Base-by-base conservation (phyloP, 2,888 invertebrate genomes). In the Synanthedon myopaeformis region DNA sequence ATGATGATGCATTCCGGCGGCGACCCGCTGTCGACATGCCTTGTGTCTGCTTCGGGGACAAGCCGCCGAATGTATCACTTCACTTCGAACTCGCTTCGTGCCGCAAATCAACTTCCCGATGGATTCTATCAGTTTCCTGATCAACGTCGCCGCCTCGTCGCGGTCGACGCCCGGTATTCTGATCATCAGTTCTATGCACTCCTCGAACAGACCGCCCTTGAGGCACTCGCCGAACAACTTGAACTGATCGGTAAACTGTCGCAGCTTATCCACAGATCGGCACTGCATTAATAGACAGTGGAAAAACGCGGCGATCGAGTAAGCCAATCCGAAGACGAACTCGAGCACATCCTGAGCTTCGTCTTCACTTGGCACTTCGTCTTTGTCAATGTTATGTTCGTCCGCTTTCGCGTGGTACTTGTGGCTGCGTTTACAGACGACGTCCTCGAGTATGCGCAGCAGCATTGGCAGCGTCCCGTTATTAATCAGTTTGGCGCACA, bases 401-500 rank as follows among this genome's bases (percentile, higher is more conserved):
- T 72, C 73, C 3, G 58, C 60, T 51, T 66, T 70, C 10, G 61
- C 64, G 41, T 65, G 63, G 56, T 68, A 73, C 60, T 76, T 79
- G 56, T 66, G 69, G 53, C 69, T 67, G 3, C 65, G 73, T 60
- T 88, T 88, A 49, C 79, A 79, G 42, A 83, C 74, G 3, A 88
- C 87, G 56, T 90, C 91, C 64, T 91, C 91, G 13, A 91, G 65
- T 48, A 91, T 71, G 57, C 90, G 75, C 8, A 91, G 72, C 49
- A 90, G 80, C 89, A 91, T 89, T 3, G 91, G 91, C n/a, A 91
- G 62, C 28, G 90, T 82, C 0, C 91, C 91, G 62, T 89, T 89
- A 61, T 89, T 89, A 50, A 91, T 90, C 3, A 91, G 75, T 53
- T 89, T 89, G 48, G 88, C 88, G 54, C 89, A 89, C 8, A 90